These are phyloP conservation scores for Drosophila borborema DNA, from an alignment of 2,888 invertebrate genomes.

Conservation along the genomic window DNA sequence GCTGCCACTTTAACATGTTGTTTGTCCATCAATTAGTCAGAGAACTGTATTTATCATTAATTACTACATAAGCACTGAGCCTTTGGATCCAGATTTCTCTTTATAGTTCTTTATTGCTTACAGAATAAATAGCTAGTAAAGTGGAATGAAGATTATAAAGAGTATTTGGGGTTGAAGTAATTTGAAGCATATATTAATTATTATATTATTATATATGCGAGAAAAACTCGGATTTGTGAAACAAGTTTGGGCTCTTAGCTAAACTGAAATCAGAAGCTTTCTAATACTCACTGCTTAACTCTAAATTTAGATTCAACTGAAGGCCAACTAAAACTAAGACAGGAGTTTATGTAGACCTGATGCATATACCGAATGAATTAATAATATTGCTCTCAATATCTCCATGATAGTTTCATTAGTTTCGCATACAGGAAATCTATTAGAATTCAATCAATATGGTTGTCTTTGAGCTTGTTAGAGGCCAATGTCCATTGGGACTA, in stretches of 20 bases:
- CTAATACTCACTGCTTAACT: no score
- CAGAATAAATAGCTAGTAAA: constrained; percentile 25
- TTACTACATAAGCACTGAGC: constrained; percentile 38
- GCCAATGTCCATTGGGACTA: not conserved
- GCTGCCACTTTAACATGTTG: constrained; percentile 45
- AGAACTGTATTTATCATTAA: constrained; percentile 66
- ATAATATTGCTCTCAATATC: not conserved
- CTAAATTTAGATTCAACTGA: no score
- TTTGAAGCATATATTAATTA: not conserved
- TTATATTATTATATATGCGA: no score
- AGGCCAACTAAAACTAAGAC: not conserved
- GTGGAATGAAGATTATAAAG: constrained; percentile 7
- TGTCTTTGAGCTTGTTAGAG: not conserved
- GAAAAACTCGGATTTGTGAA: not conserved
- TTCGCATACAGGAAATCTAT: not conserved
- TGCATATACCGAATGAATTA: not conserved
- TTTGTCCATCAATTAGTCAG: constrained; percentile 65
- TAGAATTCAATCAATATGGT: not conserved
- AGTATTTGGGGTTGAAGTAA: not conserved
- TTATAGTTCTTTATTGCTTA: constrained; percentile 31
- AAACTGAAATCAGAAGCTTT: not conserved
- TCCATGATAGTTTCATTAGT: no score
- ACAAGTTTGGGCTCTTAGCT: not conserved
- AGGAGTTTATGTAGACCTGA: not conserved
- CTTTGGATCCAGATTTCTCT: constrained; percentile 19